Conservation (phyloP, 1,140 invertebrate genomes). For the Coenobita brevimanus region DNA sequence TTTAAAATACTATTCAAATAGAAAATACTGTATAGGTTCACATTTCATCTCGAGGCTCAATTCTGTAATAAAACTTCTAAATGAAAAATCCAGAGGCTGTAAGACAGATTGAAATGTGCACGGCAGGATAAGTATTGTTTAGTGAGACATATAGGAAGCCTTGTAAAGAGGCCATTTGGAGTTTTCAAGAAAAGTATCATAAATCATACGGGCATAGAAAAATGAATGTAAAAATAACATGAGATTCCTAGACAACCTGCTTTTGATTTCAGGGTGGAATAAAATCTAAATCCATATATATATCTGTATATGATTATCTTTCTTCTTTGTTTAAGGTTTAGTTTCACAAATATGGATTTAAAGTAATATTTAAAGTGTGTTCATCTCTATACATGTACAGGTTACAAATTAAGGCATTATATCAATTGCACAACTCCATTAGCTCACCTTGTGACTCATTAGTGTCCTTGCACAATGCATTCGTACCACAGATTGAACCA, state of each 20-base stretch:
- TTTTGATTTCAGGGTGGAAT: constrained; percentile 53
- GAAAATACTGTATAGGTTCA: too few species aligned
- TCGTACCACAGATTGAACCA: background rate
- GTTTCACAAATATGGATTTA: constrained; percentile 2
- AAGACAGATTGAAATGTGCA: too few species aligned
- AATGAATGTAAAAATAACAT: background rate
- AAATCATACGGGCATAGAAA: too few species aligned
- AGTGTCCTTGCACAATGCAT: background rate
- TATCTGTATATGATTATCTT: too few species aligned
- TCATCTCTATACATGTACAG: constrained; percentile 42
- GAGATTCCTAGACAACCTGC: constrained; percentile 34
- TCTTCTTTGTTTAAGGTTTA: constrained; percentile 12
- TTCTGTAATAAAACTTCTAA: too few species aligned
- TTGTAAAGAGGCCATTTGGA: too few species aligned
- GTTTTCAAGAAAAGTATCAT: too few species aligned
- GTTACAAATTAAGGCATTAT: constrained; percentile 58
- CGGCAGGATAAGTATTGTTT: too few species aligned
- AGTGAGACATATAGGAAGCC: background rate
- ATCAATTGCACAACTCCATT: constrained; percentile 16
- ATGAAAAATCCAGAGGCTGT: too few species aligned
- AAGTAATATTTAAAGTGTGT: constrained; percentile 26
- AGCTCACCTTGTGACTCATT: background rate
- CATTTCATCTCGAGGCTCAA: too few species aligned
- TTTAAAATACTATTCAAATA: too few species aligned
- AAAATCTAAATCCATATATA: background rate